phyloP scores from a whole-genome alignment of 2,113 vertebrate species.

The Entomyzon cyanotis region DNA sequence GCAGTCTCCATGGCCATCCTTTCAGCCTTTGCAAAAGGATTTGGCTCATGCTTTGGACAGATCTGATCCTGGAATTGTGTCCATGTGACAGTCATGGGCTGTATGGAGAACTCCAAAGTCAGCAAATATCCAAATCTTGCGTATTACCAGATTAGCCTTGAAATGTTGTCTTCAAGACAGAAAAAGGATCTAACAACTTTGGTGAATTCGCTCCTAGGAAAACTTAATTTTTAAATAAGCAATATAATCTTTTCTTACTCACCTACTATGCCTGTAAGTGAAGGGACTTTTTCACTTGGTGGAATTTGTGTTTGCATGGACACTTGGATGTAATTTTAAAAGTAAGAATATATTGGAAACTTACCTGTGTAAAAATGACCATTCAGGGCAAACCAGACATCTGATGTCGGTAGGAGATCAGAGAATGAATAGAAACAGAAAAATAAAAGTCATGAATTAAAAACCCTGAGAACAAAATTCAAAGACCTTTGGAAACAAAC shows the following conservation, averaged over 20 bases:
- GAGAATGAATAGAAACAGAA: neutral
- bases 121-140: neutral
- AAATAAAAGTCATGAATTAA: neutral
- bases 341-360: neutral
- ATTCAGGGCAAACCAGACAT: neutral
- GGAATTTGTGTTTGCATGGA: neutral
- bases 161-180: neutral
- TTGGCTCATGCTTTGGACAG: neutral
- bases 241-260: neutral
- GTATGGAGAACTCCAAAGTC: neutral
- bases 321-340: neutral
- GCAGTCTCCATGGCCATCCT: neutral
- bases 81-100: neutral
- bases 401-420: accelerated
- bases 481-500: neutral
- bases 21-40: neutral
- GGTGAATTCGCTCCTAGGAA: neutral
- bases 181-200: neutral
- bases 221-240: neutral
- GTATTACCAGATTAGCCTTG: neutral
- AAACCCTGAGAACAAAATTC: neutral
- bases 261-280: neutral
- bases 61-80: neutral
- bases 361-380: neutral
- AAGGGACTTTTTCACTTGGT: neutral